Conservation (phyloP, 2,797 vertebrate species). For the Clarias platycephalus region DNA sequence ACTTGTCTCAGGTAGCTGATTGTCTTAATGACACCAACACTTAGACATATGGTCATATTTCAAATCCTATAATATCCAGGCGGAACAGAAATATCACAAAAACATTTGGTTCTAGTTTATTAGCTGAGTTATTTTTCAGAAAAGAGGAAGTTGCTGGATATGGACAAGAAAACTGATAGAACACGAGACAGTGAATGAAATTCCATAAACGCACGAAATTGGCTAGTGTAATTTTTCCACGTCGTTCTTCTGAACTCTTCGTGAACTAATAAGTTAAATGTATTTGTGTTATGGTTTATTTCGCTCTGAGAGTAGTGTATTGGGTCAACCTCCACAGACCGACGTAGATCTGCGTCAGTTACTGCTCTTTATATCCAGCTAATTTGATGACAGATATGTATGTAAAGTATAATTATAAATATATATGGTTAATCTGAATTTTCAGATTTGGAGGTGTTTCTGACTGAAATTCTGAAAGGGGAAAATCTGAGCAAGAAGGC, state of each 20-base stretch:
- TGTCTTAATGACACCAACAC: not conserved
- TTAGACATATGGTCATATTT: not conserved
- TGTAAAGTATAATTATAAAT: not conserved
- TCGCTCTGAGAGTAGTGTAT: not conserved
- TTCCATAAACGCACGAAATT: not conserved
- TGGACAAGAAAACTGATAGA: constrained; percentile 6
- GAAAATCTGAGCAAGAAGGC: constrained; percentile 92
- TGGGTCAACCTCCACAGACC: not conserved
- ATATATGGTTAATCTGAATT: constrained; percentile 39
- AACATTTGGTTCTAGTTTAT: not conserved
- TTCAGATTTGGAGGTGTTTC: constrained; percentile 86
- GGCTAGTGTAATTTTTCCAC: not conserved
- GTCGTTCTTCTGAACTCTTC: not conserved
- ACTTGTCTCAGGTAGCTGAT: constrained; percentile 74
- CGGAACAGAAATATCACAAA: not conserved
- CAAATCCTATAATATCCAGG: not conserved
- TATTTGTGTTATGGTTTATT: not conserved
- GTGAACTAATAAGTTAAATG: not conserved
- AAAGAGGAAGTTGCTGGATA: constrained; percentile 55
- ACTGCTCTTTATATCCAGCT: not conserved
- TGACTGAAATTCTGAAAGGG: constrained; percentile 82
- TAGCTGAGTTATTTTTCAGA: not conserved
- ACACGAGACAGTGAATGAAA: not conserved
- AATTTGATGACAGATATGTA: not conserved
- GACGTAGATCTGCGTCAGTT: not conserved